Percentiles rank a stretch among this genome's conserved stretches.
Evolutionary conservation across 1,140 invertebrate species (phyloP).

Genomic region (Luehdorfia chinensis): DNA sequence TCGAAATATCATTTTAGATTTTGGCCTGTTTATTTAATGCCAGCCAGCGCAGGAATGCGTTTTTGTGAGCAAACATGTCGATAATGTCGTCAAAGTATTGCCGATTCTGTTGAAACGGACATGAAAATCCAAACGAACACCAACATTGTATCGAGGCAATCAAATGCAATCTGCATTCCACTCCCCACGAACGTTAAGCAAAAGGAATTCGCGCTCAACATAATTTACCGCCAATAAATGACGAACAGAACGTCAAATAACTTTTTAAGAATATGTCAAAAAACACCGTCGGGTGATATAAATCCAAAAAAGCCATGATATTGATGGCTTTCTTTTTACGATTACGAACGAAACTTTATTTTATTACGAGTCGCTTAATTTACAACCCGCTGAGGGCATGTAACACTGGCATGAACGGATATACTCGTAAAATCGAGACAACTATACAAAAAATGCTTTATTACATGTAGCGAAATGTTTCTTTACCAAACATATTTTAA

Average conservation of each 20-base stretch:
- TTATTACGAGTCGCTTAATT: conserved; percentile 51
- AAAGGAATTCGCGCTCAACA: conserved; percentile 33
- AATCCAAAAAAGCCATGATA: conserved; percentile 45
- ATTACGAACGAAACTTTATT: conserved; percentile 46
- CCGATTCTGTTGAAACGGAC: not conserved
- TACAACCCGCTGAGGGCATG: conserved; percentile 36
- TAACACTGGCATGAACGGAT: conserved; percentile 34
- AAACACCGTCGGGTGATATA: conserved; percentile 38
- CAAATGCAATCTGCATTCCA: conserved; percentile 44
- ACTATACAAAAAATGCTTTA: conserved; percentile 19
- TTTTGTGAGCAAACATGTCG: conserved; percentile 19
- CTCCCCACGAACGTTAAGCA: conserved; percentile 19
- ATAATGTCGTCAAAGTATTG: conserved; percentile 17
- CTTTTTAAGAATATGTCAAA: conserved; percentile 44
- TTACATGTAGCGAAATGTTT: conserved; percentile 16
- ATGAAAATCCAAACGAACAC: conserved; percentile 20
- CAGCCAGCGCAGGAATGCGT: conserved; percentile 10
- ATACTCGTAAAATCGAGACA: conserved; percentile 19
- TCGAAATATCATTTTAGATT: conserved; percentile 24
- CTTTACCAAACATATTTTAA: not conserved
- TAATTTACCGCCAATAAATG: conserved; percentile 41
- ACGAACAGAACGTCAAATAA: conserved; percentile 31
- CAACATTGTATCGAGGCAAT: conserved; percentile 36
- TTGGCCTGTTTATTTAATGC: conserved; percentile 13
- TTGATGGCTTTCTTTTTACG: conserved; percentile 59